These are phyloP conservation scores for Oreocharis arfaki DNA, from an alignment of 2,113 vertebrate genomes.

Conservation along the genomic window DNA sequence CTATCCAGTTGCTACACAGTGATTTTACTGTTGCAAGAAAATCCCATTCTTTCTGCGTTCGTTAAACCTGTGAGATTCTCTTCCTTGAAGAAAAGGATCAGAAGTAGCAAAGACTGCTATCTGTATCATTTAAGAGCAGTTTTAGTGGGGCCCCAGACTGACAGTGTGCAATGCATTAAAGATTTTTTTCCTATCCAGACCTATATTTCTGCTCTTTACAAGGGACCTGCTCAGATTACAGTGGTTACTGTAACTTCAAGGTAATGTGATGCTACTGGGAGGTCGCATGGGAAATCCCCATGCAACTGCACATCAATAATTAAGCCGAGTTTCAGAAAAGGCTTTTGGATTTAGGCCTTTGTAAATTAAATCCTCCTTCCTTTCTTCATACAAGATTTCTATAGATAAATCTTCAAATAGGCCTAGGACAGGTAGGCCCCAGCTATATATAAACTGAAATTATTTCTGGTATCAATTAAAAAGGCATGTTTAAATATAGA, in stretches of 20 bases:
- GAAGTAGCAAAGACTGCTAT: not conserved
- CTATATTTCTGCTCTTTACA: not conserved
- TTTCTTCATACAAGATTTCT: not conserved
- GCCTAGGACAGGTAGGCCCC: not conserved
- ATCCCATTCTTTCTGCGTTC: not conserved
- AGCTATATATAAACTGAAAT: not conserved
- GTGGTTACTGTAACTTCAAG: not conserved
- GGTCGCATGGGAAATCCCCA: not conserved
- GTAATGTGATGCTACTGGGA: not conserved
- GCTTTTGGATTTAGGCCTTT: not conserved
- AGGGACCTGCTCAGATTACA: not conserved
- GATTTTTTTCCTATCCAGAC: not conserved
- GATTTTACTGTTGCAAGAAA: not conserved
- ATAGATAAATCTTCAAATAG: slow-evolving; percentile 1
- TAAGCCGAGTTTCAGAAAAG: not conserved
- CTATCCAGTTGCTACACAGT: not conserved
- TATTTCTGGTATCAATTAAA: slow-evolving; percentile 18
- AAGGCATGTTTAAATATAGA: not conserved
- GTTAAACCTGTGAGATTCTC: not conserved
- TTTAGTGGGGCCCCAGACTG: not conserved
- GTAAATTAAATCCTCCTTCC: not conserved
- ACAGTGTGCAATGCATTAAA: not conserved
- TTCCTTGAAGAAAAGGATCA: not conserved
- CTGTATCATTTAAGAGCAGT: not conserved
- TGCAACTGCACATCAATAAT: slow-evolving; percentile 35